These are phyloP conservation scores for Hetaerina titia DNA, from an alignment of 2,888 invertebrate species.

Conservation along the genomic window DNA sequence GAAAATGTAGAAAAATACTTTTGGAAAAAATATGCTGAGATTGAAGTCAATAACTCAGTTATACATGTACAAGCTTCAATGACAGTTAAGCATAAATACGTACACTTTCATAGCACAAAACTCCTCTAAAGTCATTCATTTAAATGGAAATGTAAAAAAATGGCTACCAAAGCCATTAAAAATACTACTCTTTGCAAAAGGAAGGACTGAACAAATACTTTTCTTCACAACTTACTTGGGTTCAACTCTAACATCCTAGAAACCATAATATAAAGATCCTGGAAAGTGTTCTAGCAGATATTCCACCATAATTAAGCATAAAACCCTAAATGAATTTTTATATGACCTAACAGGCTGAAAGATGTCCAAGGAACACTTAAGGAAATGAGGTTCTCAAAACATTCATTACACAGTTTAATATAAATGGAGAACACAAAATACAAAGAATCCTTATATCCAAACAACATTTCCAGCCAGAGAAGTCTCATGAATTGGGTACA, in stretches of 20 bases:
- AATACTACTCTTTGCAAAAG: not conserved
- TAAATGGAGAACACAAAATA: slow-evolving; percentile 25
- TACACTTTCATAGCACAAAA: not conserved
- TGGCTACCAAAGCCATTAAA: not conserved
- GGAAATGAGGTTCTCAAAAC: slow-evolving; percentile 48
- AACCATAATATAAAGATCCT: not conserved
- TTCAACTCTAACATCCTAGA: not conserved
- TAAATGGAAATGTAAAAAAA: not conserved
- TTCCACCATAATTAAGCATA: not conserved
- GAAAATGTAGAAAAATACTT: too few relatives aligned
- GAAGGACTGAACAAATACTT: not conserved
- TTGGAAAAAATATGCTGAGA: too few relatives aligned
- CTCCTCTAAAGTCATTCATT: not conserved
- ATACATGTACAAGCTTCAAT: not conserved
- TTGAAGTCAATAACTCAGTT: not conserved
- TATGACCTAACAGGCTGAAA: slow-evolving; percentile 16
- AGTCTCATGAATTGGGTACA: slow-evolving; percentile 21
- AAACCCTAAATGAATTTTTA: not conserved
- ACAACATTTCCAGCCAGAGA: slow-evolving; percentile 38
- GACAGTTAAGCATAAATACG: not conserved
- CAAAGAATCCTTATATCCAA: not conserved
- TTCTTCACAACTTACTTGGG: not conserved
- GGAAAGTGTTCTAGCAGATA: not conserved
- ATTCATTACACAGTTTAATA: slow-evolving; percentile 54
- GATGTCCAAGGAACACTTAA: slow-evolving; percentile 25